phyloP scores from a whole-genome alignment of 2,113 vertebrate species.

The Camelus dromedarius region DNA sequence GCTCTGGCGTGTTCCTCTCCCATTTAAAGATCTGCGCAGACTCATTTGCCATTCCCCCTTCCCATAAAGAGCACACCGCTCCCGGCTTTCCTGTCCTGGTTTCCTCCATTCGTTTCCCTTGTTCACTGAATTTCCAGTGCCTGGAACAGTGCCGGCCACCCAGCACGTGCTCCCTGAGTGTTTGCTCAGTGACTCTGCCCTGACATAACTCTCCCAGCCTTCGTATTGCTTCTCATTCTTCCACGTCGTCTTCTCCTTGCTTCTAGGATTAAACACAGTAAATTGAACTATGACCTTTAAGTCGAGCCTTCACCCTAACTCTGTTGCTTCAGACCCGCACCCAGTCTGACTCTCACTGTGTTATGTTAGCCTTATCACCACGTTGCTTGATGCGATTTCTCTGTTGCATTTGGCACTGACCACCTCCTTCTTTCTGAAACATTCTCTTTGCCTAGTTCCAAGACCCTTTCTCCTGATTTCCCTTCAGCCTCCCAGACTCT shows the following conservation, averaged over 20 bases:
- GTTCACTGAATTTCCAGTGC: not conserved
- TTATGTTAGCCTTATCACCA: accelerated
- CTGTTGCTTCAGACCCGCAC: not conserved
- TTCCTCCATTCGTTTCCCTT: too few relatives aligned
- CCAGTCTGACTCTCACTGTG: not conserved
- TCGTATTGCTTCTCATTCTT: not conserved
- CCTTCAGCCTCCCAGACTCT: not conserved
- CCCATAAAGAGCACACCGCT: accelerated
- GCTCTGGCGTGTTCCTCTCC: not conserved
- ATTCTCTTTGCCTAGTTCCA: not conserved
- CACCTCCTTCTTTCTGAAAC: not conserved
- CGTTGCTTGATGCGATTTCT: not conserved
- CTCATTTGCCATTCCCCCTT: not conserved
- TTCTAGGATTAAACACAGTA: not conserved
- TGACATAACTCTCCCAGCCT: accelerated
- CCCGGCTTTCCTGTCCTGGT: accelerated
- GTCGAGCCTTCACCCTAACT: not conserved
- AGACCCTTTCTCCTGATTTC: not conserved
- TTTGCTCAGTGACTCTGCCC: too few relatives aligned
- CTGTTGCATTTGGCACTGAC: not conserved
- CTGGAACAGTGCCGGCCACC: accelerated
- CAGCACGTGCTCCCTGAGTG: not conserved
- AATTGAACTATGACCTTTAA: not conserved
- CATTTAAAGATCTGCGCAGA: not conserved
- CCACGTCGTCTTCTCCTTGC: not conserved